phyloP scores from a whole-genome alignment of 2,888 invertebrate genomes.

The Lottia gigantea region DNA sequence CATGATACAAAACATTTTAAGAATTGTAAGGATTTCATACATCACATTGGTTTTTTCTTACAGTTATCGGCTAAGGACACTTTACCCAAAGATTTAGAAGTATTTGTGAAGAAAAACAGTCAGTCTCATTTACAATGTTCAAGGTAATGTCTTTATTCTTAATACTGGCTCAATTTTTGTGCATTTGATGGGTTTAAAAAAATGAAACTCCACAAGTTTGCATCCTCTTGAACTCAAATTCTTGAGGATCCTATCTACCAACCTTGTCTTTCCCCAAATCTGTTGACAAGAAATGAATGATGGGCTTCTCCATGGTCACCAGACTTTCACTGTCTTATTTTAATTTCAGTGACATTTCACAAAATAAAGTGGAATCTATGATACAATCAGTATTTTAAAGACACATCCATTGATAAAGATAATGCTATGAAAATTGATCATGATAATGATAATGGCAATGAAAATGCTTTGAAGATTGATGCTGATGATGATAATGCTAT shows the following conservation, averaged over 20 bases:
- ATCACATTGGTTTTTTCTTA: not conserved
- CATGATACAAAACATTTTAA: no score
- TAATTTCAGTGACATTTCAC: not conserved
- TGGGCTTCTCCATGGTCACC: not conserved
- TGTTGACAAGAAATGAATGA: no score
- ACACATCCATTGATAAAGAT: not conserved
- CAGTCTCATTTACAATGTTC: not conserved
- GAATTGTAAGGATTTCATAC: no score
- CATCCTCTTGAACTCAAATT: no score
- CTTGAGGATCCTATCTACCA: no score
- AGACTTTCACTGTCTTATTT: no score
- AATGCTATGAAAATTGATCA: not conserved
- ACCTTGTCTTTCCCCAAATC: no score
- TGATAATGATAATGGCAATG: not conserved
- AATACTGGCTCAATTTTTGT: not conserved
- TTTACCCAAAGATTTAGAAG: conserved; percentile 15
- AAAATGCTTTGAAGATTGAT: not conserved
- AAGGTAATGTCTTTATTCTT: no score
- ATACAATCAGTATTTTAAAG: not conserved
- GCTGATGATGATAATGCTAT: no score
- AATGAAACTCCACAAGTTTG: no score
- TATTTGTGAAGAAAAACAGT: not conserved
- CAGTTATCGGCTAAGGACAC: conserved; percentile 11
- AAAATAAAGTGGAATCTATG: not conserved
- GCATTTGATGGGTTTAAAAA: not conserved